These are phyloP conservation scores for Crotalus horridus DNA, from an alignment of 2,113 vertebrate species.

Conservation along the genomic window DNA sequence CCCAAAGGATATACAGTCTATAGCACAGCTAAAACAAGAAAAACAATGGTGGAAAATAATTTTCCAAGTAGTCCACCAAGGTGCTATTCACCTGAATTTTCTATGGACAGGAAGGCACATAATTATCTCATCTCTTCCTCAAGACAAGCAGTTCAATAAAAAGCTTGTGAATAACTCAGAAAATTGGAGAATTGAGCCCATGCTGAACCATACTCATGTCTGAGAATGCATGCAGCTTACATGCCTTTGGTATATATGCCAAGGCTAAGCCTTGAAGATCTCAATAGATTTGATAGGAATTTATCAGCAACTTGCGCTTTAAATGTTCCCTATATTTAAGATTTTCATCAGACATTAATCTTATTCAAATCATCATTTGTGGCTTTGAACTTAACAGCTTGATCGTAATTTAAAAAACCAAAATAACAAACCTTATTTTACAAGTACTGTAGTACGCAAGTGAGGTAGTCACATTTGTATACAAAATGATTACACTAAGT, in stretches of 20 bases:
- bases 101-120: not conserved
- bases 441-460: not conserved
- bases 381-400: not conserved
- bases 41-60: not conserved
- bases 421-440: not conserved
- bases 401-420: not conserved
- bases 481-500: not conserved
- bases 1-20: not conserved
- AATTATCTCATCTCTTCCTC: not conserved
- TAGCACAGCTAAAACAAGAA: not conserved
- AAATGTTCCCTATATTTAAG: not conserved
- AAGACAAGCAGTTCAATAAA: not conserved
- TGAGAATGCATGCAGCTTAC: not conserved
- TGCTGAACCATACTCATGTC: not conserved
- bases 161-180: not conserved
- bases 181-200: not conserved
- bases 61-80: not conserved
- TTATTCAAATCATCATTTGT: not conserved
- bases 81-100: not conserved
- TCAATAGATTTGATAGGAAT: not conserved
- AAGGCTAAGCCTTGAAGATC: not conserved
- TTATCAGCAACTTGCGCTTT: not conserved
- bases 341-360: not conserved
- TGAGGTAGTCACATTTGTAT: not conserved
- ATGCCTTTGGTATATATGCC: not conserved